Evolutionary conservation across 2,888 invertebrate genomes (phyloP).

Genomic region (Miltochrista miniata): DNA sequence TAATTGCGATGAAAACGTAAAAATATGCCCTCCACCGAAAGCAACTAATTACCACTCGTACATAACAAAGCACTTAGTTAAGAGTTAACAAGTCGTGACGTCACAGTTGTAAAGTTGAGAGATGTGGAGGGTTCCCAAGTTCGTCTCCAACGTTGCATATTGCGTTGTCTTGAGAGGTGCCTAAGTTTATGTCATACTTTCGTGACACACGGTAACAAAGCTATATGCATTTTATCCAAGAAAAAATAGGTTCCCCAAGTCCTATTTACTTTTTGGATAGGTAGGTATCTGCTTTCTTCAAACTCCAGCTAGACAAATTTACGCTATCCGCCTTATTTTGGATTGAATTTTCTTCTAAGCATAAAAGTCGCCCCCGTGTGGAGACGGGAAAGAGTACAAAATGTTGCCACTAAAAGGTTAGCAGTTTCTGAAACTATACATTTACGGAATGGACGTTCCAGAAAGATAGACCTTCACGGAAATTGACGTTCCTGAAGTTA

Average conservation of each 20-base stretch:
- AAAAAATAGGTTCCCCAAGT: no score
- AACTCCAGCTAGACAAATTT: no score
- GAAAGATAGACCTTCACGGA: background rate
- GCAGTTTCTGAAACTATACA: background rate
- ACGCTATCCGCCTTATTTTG: no score
- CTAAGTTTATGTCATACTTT: background rate
- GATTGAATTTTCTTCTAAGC: no score
- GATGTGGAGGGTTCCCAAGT: slow-evolving; percentile 6
- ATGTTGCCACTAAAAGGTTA: no score
- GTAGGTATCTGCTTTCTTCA: no score
- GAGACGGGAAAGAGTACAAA: no score
- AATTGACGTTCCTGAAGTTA: background rate
- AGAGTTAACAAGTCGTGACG: slow-evolving; percentile 11
- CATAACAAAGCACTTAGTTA: slow-evolving; percentile 12
- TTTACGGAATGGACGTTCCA: background rate
- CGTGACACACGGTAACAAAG: background rate
- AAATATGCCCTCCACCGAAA: background rate
- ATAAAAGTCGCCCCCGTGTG: background rate
- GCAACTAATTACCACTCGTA: slow-evolving; percentile 6
- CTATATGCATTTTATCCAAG: background rate
- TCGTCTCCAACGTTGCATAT: slow-evolving; percentile 5
- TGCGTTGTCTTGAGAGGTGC: slow-evolving; percentile 12
- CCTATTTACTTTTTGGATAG: no score
- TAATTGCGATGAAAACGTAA: background rate
- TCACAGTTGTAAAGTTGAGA: slow-evolving; percentile 5